Percentiles rank a stretch among this genome's conserved stretches.
Evolutionary conservation across 2,113 vertebrate species (phyloP).

Genomic region (Petrocephalus zakoni): DNA sequence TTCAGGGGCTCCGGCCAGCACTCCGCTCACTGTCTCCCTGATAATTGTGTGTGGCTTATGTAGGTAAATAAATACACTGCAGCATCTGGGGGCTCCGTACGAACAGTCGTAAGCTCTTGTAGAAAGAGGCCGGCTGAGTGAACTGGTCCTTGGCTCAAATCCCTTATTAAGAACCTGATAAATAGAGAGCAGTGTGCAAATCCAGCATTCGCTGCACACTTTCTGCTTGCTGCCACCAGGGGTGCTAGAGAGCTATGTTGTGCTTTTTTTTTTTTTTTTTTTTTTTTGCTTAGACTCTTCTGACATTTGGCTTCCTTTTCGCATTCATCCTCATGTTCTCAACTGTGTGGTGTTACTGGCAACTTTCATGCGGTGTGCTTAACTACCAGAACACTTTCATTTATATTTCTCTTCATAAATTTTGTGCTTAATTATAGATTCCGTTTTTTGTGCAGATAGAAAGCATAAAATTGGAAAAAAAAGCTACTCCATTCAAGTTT

Average conservation of each 20-base stretch:
- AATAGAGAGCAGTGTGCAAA: neutral
- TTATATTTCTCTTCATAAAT: neutral
- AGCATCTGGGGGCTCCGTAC: conserved; percentile 56
- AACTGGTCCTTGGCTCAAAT: neutral
- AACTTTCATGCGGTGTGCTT: neutral
- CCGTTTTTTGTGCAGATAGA: neutral
- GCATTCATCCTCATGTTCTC: neutral
- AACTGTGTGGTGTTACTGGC: neutral
- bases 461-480: neutral
- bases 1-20: neutral
- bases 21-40: conserved; percentile 4
- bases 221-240: neutral
- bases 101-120: conserved; percentile 61
- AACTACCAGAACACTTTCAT: neutral
- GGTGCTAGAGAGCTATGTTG: conserved; percentile 3
- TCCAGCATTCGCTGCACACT: neutral
- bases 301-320: neutral
- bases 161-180: neutral
- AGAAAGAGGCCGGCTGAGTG: conserved; percentile 30
- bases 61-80: conserved; percentile 45
- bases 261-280: neutral
- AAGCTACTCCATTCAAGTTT: neutral
- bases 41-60: conserved; percentile 11
- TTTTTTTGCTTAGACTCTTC: neutral
- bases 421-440: conserved; percentile 10